Evolutionary conservation across 2,113 vertebrate species (phyloP), one percentile per base, ranked within the genome.

Genomic region (Cebidichthys violaceus): DNA sequence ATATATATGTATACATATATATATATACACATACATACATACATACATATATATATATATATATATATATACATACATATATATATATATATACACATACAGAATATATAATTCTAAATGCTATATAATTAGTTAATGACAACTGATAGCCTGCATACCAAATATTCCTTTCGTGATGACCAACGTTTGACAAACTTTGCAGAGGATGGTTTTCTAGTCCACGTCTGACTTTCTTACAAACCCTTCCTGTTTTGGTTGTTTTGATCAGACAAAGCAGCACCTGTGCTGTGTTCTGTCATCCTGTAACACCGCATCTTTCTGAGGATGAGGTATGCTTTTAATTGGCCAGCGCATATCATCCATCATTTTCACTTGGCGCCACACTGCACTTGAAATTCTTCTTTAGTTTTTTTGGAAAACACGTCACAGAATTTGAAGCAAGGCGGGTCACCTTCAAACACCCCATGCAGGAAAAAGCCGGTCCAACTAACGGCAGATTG

Each of bases 381-480:
- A 67, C 7, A 29, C 22, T 20, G 37, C 64, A 17, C 39, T 29
- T 29, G 13, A 67, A 69, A 47, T 39, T 41, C 9, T 71, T 57
- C 52, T 55, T 14, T 4, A 7, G 4, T 14, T 35, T 54, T 68
- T 20, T n/a, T 22, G 11, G 20, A 22, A 29, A 29, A 20, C 18
- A 11, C 17, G 1, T 31, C 41, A 68, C 24, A 47, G 41, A 47
- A 31, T 18, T 66, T 39, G 11, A 66, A 31, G 9, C 41, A 47
- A 68, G 41, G 41, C 9, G 2, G 66, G 47, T 55, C 37, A 59
- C 64, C 47, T 70, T 67, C 29, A 79, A 57, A 69, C 69, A 70
- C 20, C 68, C 65, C 4, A 10, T 31, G 41, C 11, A 55, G 62
- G 59, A 55, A 66, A 71, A 75, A 66, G 13, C 10, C 14, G 2